Base-by-base conservation (phyloP, 2,888 invertebrate genomes). In the Apeira syringaria region DNA sequence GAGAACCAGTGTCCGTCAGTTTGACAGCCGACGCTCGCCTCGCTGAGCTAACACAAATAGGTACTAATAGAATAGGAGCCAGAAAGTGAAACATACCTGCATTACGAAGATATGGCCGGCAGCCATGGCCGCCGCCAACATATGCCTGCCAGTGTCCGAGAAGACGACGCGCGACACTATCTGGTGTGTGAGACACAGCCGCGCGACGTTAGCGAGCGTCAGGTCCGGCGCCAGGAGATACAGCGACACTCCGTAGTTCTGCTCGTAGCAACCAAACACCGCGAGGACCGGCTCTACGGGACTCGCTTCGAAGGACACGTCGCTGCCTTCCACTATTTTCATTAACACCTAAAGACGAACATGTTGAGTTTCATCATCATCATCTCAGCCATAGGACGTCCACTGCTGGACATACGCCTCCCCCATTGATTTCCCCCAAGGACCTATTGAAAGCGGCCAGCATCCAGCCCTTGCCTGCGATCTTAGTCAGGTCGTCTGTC, bases 41-140 rank as follows among this genome's bases (percentile, higher is more conserved):
- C n/a, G n/a, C n/a, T n/a, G n/a, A n/a, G n/a, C n/a, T n/a, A n/a
- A n/a, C n/a, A n/a, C n/a, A n/a, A n/a, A n/a, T n/a, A n/a, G n/a
- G n/a, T 15, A 15, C 15, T 3, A 15, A 15, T 15, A 15, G 3
- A 15, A n/a, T n/a, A n/a, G n/a, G n/a, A n/a, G n/a, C n/a, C n/a
- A n/a, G n/a, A n/a, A n/a, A n/a, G n/a, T n/a, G n/a, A n/a, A n/a
- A 24, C 49, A 44, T 43, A 87, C 90, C 65, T 77, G 64, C 27
- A 77, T 62, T 24, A 90, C 69, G 48, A 90, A 89, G 1, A 90
- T 64, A 53, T 89, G 88, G 10, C 90, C 90, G 1, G 86, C 87
- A 0, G 80, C 69, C 80, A 82, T 82, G 3, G 89, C 86, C 0
- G 80, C 83, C 1, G 80, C 79, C 1, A 81, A 66, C 22, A 90